Evolutionary conservation across 2,797 vertebrate genomes (phyloP).

Genomic region (Megaceryle alcyon): DNA sequence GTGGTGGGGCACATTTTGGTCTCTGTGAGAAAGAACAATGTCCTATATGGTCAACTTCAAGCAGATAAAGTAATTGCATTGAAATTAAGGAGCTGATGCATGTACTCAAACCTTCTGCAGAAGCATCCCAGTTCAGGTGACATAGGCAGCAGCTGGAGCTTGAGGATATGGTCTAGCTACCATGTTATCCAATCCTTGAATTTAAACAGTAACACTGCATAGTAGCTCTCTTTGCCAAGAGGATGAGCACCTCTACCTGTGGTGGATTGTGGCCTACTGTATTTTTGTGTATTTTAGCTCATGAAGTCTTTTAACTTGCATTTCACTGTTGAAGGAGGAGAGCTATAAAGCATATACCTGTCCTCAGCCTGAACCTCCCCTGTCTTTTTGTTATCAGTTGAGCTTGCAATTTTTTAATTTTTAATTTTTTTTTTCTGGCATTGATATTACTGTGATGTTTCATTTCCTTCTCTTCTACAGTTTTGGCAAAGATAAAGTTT

Average conservation of each 20-base stretch:
- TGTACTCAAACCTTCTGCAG: neutral
- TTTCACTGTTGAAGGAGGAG: neutral
- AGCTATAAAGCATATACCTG: slow-evolving; percentile 27
- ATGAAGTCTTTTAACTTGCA: neutral
- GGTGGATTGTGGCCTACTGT: neutral
- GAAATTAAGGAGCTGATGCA: neutral
- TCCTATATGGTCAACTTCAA: accelerated
- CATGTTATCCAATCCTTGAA: neutral
- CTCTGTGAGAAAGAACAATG: neutral
- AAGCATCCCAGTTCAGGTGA: neutral
- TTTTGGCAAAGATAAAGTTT: slow-evolving; percentile 14
- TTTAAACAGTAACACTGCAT: neutral
- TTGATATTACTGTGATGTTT: neutral
- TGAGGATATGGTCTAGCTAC: neutral
- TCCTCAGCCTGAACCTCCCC: neutral
- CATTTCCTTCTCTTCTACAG: slow-evolving; percentile 41
- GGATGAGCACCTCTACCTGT: accelerated
- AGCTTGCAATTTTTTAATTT: neutral
- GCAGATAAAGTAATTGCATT: neutral
- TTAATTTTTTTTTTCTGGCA: neutral
- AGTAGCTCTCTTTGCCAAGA: neutral
- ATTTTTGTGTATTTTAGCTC: neutral
- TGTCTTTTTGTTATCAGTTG: slow-evolving; percentile 40
- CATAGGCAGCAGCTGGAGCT: neutral
- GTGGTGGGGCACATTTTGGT: neutral